phyloP scores from a whole-genome alignment of 92 coral and sea anemone genomes.

The Scolanthus callimorphus region DNA sequence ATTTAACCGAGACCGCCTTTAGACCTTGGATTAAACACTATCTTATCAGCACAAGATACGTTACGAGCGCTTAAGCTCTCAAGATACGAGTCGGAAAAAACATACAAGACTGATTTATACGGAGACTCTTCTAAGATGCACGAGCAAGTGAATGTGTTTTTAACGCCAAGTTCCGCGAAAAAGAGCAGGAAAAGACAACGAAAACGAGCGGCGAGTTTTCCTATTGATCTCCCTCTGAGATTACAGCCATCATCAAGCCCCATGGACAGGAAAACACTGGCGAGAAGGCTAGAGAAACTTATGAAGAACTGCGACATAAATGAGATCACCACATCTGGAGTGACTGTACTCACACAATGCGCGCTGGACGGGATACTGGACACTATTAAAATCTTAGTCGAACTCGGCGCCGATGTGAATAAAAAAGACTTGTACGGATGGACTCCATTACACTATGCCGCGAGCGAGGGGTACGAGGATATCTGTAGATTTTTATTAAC shows the following conservation, averaged over 20 bases:
- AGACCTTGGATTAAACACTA: too few species aligned
- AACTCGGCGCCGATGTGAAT: constrained; percentile 87
- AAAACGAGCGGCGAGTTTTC: constrained; percentile 30
- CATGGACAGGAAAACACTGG: constrained; percentile 49
- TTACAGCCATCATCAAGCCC: constrained; percentile 54
- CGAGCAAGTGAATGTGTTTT: background rate
- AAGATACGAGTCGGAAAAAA: too few species aligned
- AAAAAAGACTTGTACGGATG: constrained; percentile 85
- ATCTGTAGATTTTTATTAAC: constrained; percentile 82
- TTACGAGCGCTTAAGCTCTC: too few species aligned
- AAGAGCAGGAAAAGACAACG: constrained; percentile 8
- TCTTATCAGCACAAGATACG: too few species aligned
- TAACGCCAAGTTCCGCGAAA: background rate
- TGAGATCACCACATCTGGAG: constrained; percentile 85
- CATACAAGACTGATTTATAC: too few species aligned
- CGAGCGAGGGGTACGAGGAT: constrained; percentile 86
- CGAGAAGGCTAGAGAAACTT: constrained; percentile 60
- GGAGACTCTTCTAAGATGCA: constrained; percentile 1
- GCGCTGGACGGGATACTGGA: constrained; percentile 87
- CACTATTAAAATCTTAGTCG: constrained; percentile 72
- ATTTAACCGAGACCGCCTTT: too few species aligned
- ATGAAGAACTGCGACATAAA: constrained; percentile 72
- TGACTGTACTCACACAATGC: constrained; percentile 92
- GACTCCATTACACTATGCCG: constrained; percentile 93
- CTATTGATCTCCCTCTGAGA: constrained; percentile 58